A percentile compares a stretch with the other conserved stretches of the same genome.
Conservation (phyloP, 1,140 invertebrate genomes). For the Drosophila athabasca region DNA sequence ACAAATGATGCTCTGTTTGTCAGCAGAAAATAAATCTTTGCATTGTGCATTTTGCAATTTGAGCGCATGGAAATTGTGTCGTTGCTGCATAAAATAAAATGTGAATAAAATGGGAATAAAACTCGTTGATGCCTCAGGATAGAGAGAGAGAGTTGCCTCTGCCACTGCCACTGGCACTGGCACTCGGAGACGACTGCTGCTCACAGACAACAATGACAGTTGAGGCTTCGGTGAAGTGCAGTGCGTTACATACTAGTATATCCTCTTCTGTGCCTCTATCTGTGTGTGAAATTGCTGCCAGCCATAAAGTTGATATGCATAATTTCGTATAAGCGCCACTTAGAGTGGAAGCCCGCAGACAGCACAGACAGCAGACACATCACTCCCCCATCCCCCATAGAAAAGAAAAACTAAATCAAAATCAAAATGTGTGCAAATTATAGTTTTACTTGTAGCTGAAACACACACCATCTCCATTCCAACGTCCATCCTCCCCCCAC, state of each 20-base stretch:
- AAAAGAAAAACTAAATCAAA: slow-evolving; percentile 41
- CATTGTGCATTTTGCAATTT: slow-evolving; percentile 72
- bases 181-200: slow-evolving; percentile 11
- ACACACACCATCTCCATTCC: not conserved
- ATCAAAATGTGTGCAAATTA: slow-evolving; percentile 71
- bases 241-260: not conserved
- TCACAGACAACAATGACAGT: slow-evolving; percentile 17
- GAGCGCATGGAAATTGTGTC: slow-evolving; percentile 37
- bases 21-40: slow-evolving; percentile 81
- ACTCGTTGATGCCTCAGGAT: slow-evolving; percentile 10
- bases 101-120: slow-evolving; percentile 41
- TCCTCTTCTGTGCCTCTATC: not conserved
- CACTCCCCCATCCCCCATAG: not conserved
- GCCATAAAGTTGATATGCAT: slow-evolving; percentile 77
- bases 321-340: slow-evolving; percentile 71
- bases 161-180: not conserved
- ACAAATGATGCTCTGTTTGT: slow-evolving; percentile 73
- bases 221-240: slow-evolving; percentile 23
- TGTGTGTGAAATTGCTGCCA: slow-evolving; percentile 47
- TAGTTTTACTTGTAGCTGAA: slow-evolving; percentile 45
- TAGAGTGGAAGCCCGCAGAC: slow-evolving; percentile 26
- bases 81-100: slow-evolving; percentile 56
- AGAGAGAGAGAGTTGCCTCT: too few relatives aligned
- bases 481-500: not conserved
- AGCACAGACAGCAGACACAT: slow-evolving; percentile 15